Base-by-base conservation (phyloP, 2,888 invertebrate genomes). In the Temnothorax unifasciatus region DNA sequence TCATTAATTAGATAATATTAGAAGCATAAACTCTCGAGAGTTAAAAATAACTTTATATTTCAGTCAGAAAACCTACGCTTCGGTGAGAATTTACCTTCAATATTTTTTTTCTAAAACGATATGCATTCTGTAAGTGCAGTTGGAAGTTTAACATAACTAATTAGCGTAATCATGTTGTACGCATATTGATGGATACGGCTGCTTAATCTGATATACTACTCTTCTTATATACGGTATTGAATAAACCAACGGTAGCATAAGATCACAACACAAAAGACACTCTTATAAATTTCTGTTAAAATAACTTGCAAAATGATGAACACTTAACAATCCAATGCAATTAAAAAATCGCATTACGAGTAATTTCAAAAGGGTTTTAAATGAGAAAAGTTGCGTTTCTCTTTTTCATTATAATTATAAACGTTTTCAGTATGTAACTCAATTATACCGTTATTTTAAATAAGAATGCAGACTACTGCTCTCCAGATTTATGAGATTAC, bases 401-500 rank as follows among this genome's bases (percentile, higher is more conserved):
- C 15, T 21, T 38, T 34, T n/a, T 34, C 4, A 6, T 1, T 34
- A 29, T 29, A 21, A 38, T 47, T 59, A 13, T 74, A 44, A 74
- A 29, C 8, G 21, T 25, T 13, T 15, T 34, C 5, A 15, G 13
- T 52, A 0, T 5, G 15, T 18, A 9, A 52, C n/a, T 9, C 6
- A 21, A 21, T 54, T 54, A 54, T n/a, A 54, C 52, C n/a, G 8
- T 57, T 18, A 4, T 18, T 38, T 6, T n/a, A 13, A 38, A 38
- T 9, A 18, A 34, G 44, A 52, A 41, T 38, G 52, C 66, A 38
- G 18, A 25, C 5, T 90, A 84, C 83, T 85, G 47, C 69, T 84
- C 15, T 68, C 6, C 88, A 90, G 92, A 93, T 92, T 63, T 34
- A 50, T 54, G 25, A 54, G 54, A 41, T 68, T 68, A 68, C 13